A percentile compares a stretch with the other conserved stretches of the same genome.
phyloP scores from a whole-genome alignment of 1,140 invertebrate genomes.

The Hypsibius dujardini region DNA sequence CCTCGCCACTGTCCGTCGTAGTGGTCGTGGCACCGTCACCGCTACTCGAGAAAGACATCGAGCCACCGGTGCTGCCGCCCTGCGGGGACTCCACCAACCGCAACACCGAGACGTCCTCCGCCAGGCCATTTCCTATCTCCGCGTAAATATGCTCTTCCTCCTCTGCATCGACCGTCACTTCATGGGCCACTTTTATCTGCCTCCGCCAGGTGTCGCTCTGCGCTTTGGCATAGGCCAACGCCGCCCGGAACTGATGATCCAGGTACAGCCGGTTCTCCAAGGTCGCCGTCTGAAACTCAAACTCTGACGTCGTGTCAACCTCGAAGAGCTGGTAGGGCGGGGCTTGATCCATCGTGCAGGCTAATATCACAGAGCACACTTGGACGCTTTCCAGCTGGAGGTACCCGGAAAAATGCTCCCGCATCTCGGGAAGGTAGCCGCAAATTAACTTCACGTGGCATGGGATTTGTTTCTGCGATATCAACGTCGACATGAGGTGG shows the following conservation, averaged over 20 bases:
- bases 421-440: conserved; percentile 1
- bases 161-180: conserved; percentile 2
- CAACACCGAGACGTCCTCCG: background rate
- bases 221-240: background rate
- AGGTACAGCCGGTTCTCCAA: background rate
- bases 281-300: background rate
- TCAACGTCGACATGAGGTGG: conserved; percentile 4
- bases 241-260: background rate
- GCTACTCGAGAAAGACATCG: no score
- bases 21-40: background rate
- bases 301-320: conserved; percentile 1
- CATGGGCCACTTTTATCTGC: background rate
- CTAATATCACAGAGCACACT: background rate
- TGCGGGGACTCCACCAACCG: no score
- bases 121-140: background rate
- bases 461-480: background rate
- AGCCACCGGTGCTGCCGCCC: conserved; percentile 1
- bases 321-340: conserved; percentile 11
- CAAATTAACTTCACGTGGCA: background rate
- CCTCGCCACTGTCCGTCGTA: background rate
- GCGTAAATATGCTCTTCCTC: conserved; percentile 12
- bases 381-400: conserved; percentile 10
- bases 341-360: background rate
- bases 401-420: background rate
- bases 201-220: background rate